A percentile compares a stretch with the other conserved stretches of the same genome.
Conservation (phyloP, 2,888 invertebrate genomes). For the Magallana nippona region DNA sequence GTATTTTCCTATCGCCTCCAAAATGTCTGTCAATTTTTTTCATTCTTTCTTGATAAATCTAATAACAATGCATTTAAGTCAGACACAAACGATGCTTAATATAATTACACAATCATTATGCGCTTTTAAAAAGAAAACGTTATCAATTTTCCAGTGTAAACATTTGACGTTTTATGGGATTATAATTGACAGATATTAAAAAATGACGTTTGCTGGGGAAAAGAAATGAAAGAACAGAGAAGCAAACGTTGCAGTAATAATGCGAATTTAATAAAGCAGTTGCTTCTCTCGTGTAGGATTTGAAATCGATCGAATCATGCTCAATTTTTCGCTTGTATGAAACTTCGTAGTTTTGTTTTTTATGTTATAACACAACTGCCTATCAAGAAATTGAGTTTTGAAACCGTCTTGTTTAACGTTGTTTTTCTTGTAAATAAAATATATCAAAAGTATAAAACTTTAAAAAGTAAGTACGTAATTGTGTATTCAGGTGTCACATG, state of each 20-base stretch:
- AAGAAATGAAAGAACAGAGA: neutral
- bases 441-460: too few relatives aligned
- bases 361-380: too few relatives aligned
- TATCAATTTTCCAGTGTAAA: neutral
- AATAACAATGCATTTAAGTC: conserved; percentile 21
- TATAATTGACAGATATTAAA: conserved; percentile 29
- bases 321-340: too few relatives aligned
- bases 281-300: too few relatives aligned
- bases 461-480: too few relatives aligned
- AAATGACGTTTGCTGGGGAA: neutral
- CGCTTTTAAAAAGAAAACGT: conserved; percentile 1
- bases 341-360: too few relatives aligned
- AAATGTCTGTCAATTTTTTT: neutral
- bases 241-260: neutral
- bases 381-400: too few relatives aligned
- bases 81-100: neutral
- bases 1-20: conserved; percentile 4
- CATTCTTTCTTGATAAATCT: neutral
- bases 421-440: too few relatives aligned
- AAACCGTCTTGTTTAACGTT: too few relatives aligned
- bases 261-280: too few relatives aligned
- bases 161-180: conserved; percentile 7
- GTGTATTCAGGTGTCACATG: too few relatives aligned
- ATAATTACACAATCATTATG: neutral
- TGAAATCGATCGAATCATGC: too few relatives aligned